Base-by-base conservation (phyloP, 2,888 invertebrate species). In the Flexamia atlantica region DNA sequence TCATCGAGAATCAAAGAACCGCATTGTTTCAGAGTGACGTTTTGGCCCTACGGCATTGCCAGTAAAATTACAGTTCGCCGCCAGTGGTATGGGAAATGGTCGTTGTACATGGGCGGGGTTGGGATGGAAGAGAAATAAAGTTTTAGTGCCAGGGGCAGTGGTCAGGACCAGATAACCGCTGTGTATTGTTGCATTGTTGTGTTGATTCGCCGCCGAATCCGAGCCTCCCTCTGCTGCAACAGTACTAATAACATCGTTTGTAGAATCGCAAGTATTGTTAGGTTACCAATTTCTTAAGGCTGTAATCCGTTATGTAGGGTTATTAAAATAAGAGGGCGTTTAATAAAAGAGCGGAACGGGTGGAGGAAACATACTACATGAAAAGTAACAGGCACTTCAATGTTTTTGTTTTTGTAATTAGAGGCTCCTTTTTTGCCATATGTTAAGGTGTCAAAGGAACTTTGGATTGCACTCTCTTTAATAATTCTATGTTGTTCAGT, bases 71-170 rank as follows among this genome's bases (percentile, higher is more conserved):
- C 53, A 53, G 20, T 53, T 23, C 20, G 7, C 53, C 2, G 53
- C 5, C 53, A 53, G 20, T 53, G 53, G 53, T 10, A 53, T 53
- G 53, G 53, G 53, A 53, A 53, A 53, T 53, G 20, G 23, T 14
- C 53, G 53, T 53, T 53, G 53, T 9, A 53, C 53, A 53, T 53
- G 53, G 23, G 53, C 3, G 20, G 23, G 7, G n/a, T n/a, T n/a
- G 60, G 64, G 64, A 30, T 64, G 64, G 64, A 64, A 64, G 64
- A 28, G 64, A 64, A 64, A 64, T 64, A 64, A 64, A 64, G 64
- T 64, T 64, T 64, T 64, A 64, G 64, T 64, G 64, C 64, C 5
- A 30, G 64, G 64, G 64, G 30, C 30, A 28, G 64, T 64, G 64
- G 64, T 64, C 64, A 30, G 28, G 9, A 5, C 14, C 30, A 64